Base-by-base conservation (phyloP, 2,888 invertebrate genomes). In the Melangyna quadrimaculata region DNA sequence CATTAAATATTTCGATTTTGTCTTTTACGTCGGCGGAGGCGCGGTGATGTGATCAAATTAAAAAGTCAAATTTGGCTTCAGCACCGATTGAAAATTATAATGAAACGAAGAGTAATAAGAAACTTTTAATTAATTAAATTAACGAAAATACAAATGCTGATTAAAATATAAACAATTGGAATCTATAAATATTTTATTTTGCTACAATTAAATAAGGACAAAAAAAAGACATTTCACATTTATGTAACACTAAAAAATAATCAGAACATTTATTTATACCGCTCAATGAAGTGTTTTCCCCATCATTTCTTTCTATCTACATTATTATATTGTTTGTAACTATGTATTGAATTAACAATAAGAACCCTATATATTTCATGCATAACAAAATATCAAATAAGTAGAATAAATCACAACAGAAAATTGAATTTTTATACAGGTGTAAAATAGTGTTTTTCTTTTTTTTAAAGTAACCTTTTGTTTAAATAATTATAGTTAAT, bases 181-280 rank as follows among this genome's bases (percentile, higher is more conserved):
- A 59, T 73, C 59, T 53, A 79, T 79, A 75, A 80, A 80, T 75
- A 80, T 75, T 80, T 79, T 80, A 80, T 80, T 80, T 61, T 63
- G 55, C 75, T 80, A 80, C 43, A n/a, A 70, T 70, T 80, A 75
- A 80, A 81, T 81, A 75, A 70, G 45, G 57, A 65, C 27, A 45
- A 37, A 32, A 45, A 65, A 70, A 63, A 40, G 53, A 67, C n/a
- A 53, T 35, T 71, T 59, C 55, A 43, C 74, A 74, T 32, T n/a
- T n/a, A n/a, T n/a, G 59, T 45, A 48, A 65, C 51, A 69, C 67
- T 51, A 65, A 27, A 51, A 61, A 59, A 27, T 74, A 73, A 61
- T 37, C 65, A 65, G 32, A 29, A 67, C 43, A 67, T 63, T 67
- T 73, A n/a, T 19, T 51, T 27, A 65, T 65, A 37, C 53, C 55